Evolutionary conservation across 35 echinoderm and acorn worm genomes (phyloP).

Genomic region (Patiria miniata): DNA sequence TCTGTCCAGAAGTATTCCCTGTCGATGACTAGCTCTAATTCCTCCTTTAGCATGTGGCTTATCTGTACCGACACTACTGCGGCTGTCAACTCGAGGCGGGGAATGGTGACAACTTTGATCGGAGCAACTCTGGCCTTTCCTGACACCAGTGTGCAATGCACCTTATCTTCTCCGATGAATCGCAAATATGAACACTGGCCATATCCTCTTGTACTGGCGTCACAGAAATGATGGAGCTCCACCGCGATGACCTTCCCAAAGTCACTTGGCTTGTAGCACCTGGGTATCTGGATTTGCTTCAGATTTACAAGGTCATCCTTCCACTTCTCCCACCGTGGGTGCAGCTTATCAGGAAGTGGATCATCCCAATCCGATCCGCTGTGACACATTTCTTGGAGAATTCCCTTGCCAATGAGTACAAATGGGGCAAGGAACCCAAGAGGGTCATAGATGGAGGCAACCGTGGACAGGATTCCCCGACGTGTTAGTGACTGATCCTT

Average conservation of each 20-base stretch:
- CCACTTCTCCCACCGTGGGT: slow-evolving; percentile 48
- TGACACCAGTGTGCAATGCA: slow-evolving; percentile 34
- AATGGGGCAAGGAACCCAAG: slow-evolving; percentile 42
- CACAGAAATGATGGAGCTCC: slow-evolving; percentile 53
- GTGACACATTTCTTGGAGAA: slow-evolving; percentile 57
- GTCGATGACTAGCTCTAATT: slow-evolving; percentile 32
- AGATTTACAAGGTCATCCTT: slow-evolving; percentile 24
- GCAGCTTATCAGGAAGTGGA: background rate
- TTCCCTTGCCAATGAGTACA: slow-evolving; percentile 55
- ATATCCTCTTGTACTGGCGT: slow-evolving; percentile 51
- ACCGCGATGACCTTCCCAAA: slow-evolving; percentile 39
- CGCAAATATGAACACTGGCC: slow-evolving; percentile 55
- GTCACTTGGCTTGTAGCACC: slow-evolving; percentile 54
- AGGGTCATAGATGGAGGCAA: slow-evolving; percentile 62
- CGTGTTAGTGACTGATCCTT: slow-evolving; percentile 54
- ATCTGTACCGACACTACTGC: slow-evolving; percentile 46
- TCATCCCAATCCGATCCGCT: slow-evolving; percentile 53
- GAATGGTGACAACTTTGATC: slow-evolving; percentile 23
- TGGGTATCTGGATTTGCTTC: slow-evolving; percentile 10
- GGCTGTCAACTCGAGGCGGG: slow-evolving; percentile 28
- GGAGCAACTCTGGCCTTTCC: slow-evolving; percentile 31
- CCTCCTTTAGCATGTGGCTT: slow-evolving; percentile 13
- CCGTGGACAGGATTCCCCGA: slow-evolving; percentile 55
- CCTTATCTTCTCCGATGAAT: slow-evolving; percentile 26
- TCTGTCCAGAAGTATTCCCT: slow-evolving; percentile 60